Evolutionary conservation across 2,888 invertebrate genomes (phyloP).

Genomic region (Pollenia angustigena): DNA sequence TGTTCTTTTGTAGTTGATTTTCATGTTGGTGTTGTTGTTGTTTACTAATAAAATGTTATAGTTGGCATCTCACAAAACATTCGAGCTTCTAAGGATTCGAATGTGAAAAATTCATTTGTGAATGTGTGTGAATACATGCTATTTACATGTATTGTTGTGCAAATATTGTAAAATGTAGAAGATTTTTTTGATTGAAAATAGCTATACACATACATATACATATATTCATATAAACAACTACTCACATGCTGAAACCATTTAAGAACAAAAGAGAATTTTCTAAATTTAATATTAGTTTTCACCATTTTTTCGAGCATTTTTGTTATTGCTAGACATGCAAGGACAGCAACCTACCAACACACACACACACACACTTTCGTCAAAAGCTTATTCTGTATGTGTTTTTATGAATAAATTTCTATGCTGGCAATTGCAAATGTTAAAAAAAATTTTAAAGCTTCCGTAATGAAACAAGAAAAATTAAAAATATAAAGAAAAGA

Average conservation of each 20-base stretch:
- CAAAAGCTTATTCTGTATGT: too few species aligned
- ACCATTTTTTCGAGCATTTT: not conserved
- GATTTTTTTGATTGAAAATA: not conserved
- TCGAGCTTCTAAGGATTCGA: slow-evolving; percentile 28
- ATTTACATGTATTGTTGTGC: slow-evolving; percentile 15
- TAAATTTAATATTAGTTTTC: slow-evolving; percentile 54
- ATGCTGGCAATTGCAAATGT: too few species aligned
- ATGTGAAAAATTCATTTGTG: not conserved
- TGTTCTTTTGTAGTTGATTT: slow-evolving; percentile 29
- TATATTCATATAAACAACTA: not conserved
- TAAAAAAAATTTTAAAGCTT: too few species aligned
- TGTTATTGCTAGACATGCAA: too few species aligned
- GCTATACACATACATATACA: not conserved
- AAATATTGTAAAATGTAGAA: slow-evolving; percentile 26
- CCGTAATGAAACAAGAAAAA: too few species aligned
- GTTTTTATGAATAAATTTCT: too few species aligned
- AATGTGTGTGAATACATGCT: not conserved
- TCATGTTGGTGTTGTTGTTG: slow-evolving; percentile 18
- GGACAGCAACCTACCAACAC: too few species aligned
- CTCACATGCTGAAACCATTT: not conserved
- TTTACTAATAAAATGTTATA: slow-evolving; percentile 58
- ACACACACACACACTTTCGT: too few species aligned
- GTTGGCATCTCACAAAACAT: slow-evolving; percentile 48
- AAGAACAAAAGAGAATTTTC: slow-evolving; percentile 1
- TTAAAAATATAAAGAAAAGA: too few species aligned